These are phyloP conservation scores for Paratrypauchen microcephalus DNA, from an alignment of 2,797 vertebrate genomes.

Conservation along the genomic window DNA sequence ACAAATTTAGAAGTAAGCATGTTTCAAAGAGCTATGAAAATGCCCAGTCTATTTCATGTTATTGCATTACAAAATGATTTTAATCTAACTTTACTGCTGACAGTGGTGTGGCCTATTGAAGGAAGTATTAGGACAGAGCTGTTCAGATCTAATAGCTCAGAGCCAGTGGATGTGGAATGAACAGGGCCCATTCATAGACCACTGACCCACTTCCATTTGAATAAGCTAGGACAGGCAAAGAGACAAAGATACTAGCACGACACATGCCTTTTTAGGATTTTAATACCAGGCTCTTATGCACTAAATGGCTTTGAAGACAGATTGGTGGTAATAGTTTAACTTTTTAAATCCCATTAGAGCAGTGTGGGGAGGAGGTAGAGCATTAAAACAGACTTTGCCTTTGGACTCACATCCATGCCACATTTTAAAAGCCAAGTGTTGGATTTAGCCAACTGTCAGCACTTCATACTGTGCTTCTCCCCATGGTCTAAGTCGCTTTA, in stretches of 20 bases:
- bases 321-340: constrained; percentile 36
- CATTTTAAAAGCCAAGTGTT: background rate
- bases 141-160: constrained; percentile 65
- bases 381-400: background rate
- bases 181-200: constrained; percentile 63
- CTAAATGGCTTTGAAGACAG: constrained; percentile 49
- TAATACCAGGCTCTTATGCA: constrained; percentile 47
- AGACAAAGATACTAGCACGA: constrained; percentile 45
- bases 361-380: background rate
- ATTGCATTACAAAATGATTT: background rate
- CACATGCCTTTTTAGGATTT: constrained; percentile 47
- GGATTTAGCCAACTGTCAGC: too few species aligned
- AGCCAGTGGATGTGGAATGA: constrained; percentile 52
- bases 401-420: background rate
- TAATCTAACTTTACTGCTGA: background rate
- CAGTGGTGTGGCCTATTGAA: constrained; percentile 10
- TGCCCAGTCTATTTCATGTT: background rate
- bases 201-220: constrained; percentile 76
- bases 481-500: too few species aligned
- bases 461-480: background rate
- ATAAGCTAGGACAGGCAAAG: constrained; percentile 57
- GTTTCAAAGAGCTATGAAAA: background rate
- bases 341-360: constrained; percentile 48
- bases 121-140: constrained; percentile 46
- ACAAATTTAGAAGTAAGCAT: too few species aligned